Evolutionary conservation across 2,797 vertebrate genomes (phyloP).

Genomic region (Corythornis leucogaster): DNA sequence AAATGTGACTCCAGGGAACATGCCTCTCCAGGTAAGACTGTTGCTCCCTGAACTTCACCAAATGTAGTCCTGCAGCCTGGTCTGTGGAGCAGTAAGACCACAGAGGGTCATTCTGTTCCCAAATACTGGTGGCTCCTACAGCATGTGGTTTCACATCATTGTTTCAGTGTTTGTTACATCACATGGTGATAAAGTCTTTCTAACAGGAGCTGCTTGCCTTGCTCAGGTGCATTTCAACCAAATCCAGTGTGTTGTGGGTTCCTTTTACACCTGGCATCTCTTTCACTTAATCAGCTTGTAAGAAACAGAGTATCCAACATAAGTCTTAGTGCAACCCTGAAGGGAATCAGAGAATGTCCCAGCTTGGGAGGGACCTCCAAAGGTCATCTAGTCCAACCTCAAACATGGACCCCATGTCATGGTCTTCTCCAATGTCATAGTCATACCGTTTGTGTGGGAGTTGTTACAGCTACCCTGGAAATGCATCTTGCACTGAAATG

Average conservation of each 20-base stretch:
- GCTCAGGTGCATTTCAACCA: rapidly evolving
- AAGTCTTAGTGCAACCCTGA: neutral
- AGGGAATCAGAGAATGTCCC: too few relatives aligned
- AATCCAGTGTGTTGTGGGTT: rapidly evolving
- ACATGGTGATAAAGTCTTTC: neutral
- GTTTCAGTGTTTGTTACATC: neutral
- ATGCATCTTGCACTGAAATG: neutral
- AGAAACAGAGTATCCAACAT: neutral
- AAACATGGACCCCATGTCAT: neutral
- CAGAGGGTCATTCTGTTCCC: neutral
- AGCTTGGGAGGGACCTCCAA: too few relatives aligned
- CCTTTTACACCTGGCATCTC: neutral
- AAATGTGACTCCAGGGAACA: constrained; percentile 81
- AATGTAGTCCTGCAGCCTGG: neutral
- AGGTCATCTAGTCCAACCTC: too few relatives aligned
- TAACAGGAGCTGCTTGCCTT: neutral
- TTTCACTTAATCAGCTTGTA: neutral
- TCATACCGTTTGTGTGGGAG: neutral
- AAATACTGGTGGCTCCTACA: neutral
- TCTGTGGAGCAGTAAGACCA: neutral
- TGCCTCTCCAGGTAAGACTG: constrained; percentile 86
- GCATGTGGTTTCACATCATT: neutral
- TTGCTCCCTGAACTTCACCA: neutral
- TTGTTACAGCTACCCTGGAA: neutral
- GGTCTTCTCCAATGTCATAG: neutral